Conservation (phyloP, 2,113 vertebrate species). For the Cyanistes caeruleus region DNA sequence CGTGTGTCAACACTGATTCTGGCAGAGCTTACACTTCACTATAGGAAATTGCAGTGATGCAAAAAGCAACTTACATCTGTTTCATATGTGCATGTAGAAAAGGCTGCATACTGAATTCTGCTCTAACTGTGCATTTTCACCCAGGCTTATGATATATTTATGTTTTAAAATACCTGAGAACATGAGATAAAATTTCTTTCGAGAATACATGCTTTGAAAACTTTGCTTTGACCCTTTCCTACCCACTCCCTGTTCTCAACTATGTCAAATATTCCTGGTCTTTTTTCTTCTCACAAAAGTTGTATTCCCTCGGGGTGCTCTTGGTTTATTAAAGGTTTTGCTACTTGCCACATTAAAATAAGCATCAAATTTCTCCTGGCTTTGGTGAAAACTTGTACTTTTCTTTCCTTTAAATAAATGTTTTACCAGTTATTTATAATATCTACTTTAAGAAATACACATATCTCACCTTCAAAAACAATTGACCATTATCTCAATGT, state of each 20-base stretch:
- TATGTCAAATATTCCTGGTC: not conserved
- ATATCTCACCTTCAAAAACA: not conserved
- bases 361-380: not conserved
- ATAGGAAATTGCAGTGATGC: not conserved
- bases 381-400: not conserved
- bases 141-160: not conserved
- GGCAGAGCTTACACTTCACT: not conserved
- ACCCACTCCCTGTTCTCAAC: accelerated
- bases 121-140: not conserved
- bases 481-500: not conserved
- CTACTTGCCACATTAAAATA: not conserved
- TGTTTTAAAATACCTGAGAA: not conserved
- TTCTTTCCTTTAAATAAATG: not conserved
- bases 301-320: not conserved
- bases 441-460: not conserved
- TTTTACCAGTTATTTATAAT: not conserved
- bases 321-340: not conserved
- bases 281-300: not conserved
- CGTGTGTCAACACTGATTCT: not conserved
- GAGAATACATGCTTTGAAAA: not conserved
- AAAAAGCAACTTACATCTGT: not conserved
- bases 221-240: not conserved
- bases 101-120: not conserved
- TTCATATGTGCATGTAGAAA: not conserved
- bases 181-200: not conserved